These are phyloP conservation scores for Anniella stebbinsi DNA, from an alignment of 2,797 vertebrate species.

Conservation along the genomic window DNA sequence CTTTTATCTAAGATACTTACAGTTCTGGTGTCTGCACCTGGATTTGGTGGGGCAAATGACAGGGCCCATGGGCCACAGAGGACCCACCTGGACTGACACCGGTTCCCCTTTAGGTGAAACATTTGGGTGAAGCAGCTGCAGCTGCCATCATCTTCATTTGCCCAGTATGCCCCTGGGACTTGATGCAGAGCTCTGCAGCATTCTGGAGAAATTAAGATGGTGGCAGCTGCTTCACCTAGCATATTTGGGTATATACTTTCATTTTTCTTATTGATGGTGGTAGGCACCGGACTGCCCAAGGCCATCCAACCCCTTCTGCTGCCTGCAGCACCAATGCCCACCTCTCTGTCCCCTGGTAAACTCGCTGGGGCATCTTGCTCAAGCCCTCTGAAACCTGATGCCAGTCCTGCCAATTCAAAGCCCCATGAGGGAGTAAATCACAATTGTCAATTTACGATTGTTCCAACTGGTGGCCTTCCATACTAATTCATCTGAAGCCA, in stretches of 20 bases:
- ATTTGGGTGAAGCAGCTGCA: background rate
- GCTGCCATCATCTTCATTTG: background rate
- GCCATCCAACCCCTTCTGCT: background rate
- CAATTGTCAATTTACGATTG: background rate
- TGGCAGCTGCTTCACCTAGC: background rate
- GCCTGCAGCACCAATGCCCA: background rate
- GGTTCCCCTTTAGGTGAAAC: background rate
- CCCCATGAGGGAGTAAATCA: background rate
- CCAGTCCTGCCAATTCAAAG: background rate
- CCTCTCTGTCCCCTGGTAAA: background rate
- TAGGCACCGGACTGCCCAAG: background rate
- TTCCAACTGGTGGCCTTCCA: background rate
- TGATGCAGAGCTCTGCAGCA: background rate
- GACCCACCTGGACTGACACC: background rate
- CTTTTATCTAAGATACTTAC: background rate
- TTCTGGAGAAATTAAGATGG: background rate
- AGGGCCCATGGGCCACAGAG: background rate
- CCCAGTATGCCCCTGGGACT: background rate
- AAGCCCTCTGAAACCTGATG: background rate
- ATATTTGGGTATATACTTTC: no score
- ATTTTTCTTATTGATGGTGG: background rate
- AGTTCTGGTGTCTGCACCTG: background rate
- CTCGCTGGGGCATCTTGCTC: background rate
- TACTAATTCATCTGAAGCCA: background rate
- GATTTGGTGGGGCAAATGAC: background rate